These are phyloP conservation scores for Tetranychus truncatus DNA, from an alignment of 2,888 invertebrate genomes.

Conservation along the genomic window DNA sequence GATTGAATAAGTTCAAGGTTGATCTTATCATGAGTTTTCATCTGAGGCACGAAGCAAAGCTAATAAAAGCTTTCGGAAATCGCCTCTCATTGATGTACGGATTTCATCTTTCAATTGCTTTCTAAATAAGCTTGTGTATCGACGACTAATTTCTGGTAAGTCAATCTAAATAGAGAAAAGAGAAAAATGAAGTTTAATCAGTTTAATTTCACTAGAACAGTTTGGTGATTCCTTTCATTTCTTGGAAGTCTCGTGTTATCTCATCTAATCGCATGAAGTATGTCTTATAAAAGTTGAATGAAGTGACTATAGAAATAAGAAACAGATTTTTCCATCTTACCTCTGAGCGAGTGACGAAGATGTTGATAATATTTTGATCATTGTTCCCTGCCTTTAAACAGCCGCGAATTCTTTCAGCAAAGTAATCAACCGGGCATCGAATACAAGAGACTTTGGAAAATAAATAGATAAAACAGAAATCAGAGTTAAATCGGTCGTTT, in stretches of 20 bases:
- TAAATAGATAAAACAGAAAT: not conserved
- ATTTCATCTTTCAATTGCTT: not conserved
- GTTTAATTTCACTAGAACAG: not conserved
- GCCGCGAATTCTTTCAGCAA: constrained; percentile 64
- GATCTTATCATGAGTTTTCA: too few species aligned
- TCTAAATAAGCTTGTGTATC: not conserved
- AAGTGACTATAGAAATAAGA: constrained; percentile 23
- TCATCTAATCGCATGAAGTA: too few species aligned
- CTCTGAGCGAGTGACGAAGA: constrained; percentile 63
- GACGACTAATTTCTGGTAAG: not conserved
- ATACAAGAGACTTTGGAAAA: constrained; percentile 47
- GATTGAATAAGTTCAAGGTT: too few species aligned
- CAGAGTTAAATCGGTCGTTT: not conserved
- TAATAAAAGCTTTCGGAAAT: not conserved
- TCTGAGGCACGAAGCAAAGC: not conserved
- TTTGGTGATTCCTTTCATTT: not conserved
- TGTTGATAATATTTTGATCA: constrained; percentile 62
- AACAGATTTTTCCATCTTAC: constrained; percentile 29
- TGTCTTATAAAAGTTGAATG: constrained; percentile 18
- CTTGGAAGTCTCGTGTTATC: too few species aligned
- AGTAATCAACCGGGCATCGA: constrained; percentile 57
- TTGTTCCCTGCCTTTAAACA: constrained; percentile 68
- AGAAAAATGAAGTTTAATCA: not conserved
- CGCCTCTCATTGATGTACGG: not conserved
- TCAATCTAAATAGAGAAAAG: not conserved